A percentile compares a stretch with the other conserved stretches of the same genome.
phyloP scores from a whole-genome alignment of 2,888 invertebrate species.

The Taphrorychus bicolor region DNA sequence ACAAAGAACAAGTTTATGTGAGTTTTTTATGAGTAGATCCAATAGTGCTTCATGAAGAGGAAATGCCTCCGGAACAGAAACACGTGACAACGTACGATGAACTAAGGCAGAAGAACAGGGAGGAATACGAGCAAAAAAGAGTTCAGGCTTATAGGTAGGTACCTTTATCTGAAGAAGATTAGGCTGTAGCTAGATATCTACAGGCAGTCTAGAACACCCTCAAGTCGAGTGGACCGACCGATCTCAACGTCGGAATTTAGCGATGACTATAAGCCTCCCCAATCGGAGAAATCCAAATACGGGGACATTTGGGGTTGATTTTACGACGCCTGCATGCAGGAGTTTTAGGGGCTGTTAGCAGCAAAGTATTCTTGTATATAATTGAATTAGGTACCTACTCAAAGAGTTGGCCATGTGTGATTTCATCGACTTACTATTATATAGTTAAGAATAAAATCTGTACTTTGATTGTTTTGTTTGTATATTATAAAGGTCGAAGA shows the following conservation, averaged over 20 bases:
- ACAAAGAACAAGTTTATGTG: too few species aligned
- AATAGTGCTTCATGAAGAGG: constrained; percentile 62
- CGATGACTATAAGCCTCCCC: constrained; percentile 17
- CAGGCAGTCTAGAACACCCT: constrained; percentile 26
- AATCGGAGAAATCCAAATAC: constrained; percentile 48
- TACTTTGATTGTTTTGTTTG: too few species aligned
- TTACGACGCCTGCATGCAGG: neutral
- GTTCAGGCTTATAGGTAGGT: constrained; percentile 50
- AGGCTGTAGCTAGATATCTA: neutral
- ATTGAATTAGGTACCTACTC: neutral
- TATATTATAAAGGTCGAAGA: too few species aligned
- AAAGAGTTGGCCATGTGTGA: neutral
- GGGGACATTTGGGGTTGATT: constrained; percentile 49
- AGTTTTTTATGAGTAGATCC: constrained; percentile 51
- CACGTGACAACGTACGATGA: constrained; percentile 73
- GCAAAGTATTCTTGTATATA: neutral
- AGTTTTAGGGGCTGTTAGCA: neutral
- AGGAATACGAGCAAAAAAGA: constrained; percentile 63
- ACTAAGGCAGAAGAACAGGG: constrained; percentile 73
- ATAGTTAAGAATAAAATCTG: constrained; percentile 2
- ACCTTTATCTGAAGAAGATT: neutral
- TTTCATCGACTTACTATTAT: too few species aligned
- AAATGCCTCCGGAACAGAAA: constrained; percentile 60
- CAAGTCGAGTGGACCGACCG: constrained; percentile 12
- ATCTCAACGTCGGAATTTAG: constrained; percentile 7